Evolutionary conservation across 2,797 vertebrate species (phyloP).

Genomic region (Karalla daura): DNA sequence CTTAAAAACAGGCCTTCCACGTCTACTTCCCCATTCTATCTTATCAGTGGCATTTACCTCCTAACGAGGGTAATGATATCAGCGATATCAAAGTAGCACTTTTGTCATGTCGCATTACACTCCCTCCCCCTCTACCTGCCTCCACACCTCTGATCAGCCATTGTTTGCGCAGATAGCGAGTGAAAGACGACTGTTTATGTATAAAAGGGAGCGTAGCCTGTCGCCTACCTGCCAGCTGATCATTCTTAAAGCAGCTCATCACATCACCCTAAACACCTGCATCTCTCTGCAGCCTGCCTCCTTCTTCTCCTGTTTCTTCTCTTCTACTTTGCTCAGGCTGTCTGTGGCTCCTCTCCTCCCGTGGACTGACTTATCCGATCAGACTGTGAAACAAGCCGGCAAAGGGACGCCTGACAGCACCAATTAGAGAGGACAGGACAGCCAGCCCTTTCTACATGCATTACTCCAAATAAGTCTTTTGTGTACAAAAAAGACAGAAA

Average conservation of each 20-base stretch:
- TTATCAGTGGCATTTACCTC: constrained; percentile 82
- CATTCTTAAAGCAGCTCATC: constrained; percentile 64
- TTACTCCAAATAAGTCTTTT: constrained; percentile 63
- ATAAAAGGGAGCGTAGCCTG: constrained; percentile 63
- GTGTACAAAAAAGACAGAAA: constrained; percentile 58
- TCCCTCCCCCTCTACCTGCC: constrained; percentile 72
- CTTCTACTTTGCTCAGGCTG: constrained; percentile 48
- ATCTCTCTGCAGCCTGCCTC: constrained; percentile 39
- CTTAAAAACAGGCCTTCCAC: constrained; percentile 77
- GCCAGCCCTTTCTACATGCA: constrained; percentile 55
- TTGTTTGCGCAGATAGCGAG: constrained; percentile 75
- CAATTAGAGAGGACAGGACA: constrained; percentile 73
- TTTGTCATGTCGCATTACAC: constrained; percentile 83
- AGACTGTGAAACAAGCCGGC: constrained; percentile 67
- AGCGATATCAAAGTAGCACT: constrained; percentile 83
- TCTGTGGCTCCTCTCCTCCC: constrained; percentile 59
- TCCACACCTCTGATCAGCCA: constrained; percentile 78
- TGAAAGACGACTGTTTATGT: constrained; percentile 82
- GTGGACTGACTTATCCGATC: constrained; percentile 68
- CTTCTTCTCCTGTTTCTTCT: constrained; percentile 8
- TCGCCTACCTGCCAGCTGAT: constrained; percentile 58
- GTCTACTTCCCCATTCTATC: constrained; percentile 82
- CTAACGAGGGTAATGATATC: constrained; percentile 77
- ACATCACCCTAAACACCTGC: constrained; percentile 56
- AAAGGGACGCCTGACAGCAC: constrained; percentile 70